Conservation (phyloP, 2,797 vertebrate species). For the Micrastur ruficollis region DNA sequence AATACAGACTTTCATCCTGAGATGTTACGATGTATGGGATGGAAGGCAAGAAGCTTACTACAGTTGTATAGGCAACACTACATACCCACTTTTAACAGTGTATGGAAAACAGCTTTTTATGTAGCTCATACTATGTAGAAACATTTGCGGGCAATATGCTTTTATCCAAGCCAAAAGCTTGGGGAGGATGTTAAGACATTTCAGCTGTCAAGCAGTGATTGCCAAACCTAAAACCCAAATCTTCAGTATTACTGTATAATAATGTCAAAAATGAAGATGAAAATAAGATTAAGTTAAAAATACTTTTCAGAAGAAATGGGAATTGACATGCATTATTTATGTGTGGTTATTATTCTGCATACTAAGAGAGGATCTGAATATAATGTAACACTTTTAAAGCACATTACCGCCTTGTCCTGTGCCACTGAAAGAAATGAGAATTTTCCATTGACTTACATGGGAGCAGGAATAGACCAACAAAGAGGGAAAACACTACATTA, state of each 20-base stretch:
- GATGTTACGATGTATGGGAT: not conserved
- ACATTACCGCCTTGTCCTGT: not conserved
- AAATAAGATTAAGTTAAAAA: not conserved
- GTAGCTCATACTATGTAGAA: not conserved
- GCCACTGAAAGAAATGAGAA: not conserved
- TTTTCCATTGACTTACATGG: not conserved
- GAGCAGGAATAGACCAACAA: not conserved
- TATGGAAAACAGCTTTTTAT: constrained; percentile 13
- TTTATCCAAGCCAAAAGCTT: not conserved
- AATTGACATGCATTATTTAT: not conserved
- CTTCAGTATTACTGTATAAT: constrained; percentile 6
- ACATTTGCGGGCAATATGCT: not conserved
- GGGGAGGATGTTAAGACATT: not conserved
- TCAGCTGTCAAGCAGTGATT: not conserved
- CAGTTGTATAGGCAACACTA: not conserved
- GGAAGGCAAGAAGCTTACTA: not conserved
- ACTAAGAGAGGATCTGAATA: not conserved
- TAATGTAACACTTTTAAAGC: not conserved
- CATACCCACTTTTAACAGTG: not conserved
- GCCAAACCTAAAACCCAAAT: not conserved
- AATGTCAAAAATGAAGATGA: not conserved
- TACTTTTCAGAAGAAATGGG: not conserved
- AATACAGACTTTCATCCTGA: constrained; percentile 28
- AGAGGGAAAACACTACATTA: not conserved
- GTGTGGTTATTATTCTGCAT: not conserved